Evolutionary conservation across 2,888 invertebrate genomes (phyloP).

Genomic region (Cryptocephalus primarius): DNA sequence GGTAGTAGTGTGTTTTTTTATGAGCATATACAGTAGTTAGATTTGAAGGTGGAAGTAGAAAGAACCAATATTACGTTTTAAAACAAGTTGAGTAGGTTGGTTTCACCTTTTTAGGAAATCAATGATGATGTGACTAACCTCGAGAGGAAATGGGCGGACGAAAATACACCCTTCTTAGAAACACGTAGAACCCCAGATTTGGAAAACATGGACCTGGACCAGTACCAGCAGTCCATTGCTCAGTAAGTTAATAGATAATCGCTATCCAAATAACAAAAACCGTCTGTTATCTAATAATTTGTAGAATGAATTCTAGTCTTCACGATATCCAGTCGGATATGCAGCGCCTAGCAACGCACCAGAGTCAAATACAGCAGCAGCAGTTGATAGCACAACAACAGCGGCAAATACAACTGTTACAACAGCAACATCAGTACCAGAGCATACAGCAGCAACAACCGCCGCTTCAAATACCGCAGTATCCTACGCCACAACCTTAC

Average conservation of each 20-base stretch:
- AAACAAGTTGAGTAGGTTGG: too few relatives aligned
- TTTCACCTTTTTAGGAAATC: constrained; percentile 39
- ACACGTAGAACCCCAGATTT: constrained; percentile 62
- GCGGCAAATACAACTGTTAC: constrained; percentile 35
- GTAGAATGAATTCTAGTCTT: constrained; percentile 87
- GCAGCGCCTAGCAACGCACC: constrained; percentile 75
- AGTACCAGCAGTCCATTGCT: constrained; percentile 54
- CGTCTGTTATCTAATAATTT: constrained; percentile 1
- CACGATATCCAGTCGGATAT: constrained; percentile 92
- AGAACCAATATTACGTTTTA: too few relatives aligned
- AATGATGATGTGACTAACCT: constrained; percentile 45
- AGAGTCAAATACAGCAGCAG: constrained; percentile 58
- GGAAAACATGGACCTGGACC: constrained; percentile 68
- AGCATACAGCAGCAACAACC: constrained; percentile 20
- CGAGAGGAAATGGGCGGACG: constrained; percentile 58
- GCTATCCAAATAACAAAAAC: neutral
- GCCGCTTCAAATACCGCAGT: constrained; percentile 11
- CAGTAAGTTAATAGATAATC: constrained; percentile 48
- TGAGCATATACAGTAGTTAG: neutral
- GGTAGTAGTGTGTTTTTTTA: constrained; percentile 4
- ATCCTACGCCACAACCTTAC: constrained; percentile 32
- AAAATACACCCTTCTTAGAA: constrained; percentile 47
- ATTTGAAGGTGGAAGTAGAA: neutral
- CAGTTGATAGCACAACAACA: constrained; percentile 42
- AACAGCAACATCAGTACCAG: constrained; percentile 26